A percentile compares a stretch with the other conserved stretches of the same genome.
phyloP scores from a whole-genome alignment of 1,140 invertebrate species.

The Plectrocnemia conspersa region DNA sequence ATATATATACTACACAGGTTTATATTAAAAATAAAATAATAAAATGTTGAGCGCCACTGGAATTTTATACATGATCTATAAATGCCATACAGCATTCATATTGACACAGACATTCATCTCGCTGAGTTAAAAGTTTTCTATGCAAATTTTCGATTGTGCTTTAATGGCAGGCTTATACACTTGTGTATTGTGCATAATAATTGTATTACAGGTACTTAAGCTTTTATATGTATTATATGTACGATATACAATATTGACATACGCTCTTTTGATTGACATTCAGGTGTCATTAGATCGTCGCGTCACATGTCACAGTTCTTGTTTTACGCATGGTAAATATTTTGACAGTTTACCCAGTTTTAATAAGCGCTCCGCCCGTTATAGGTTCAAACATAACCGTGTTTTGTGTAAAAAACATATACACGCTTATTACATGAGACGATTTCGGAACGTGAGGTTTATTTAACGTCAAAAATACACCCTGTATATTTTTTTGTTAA shows the following conservation, averaged over 20 bases:
- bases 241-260: too few species aligned
- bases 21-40: not conserved
- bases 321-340: slow-evolving; percentile 28
- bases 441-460: too few species aligned
- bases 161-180: too few species aligned
- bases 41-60: not conserved
- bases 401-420: slow-evolving; percentile 19
- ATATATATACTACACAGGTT: not conserved
- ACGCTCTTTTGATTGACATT: slow-evolving; percentile 21
- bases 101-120: slow-evolving; percentile 30
- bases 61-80: slow-evolving; percentile 8
- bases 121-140: slow-evolving; percentile 27
- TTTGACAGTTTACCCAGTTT: slow-evolving; percentile 27
- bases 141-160: slow-evolving; percentile 29
- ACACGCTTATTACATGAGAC: slow-evolving; percentile 29
- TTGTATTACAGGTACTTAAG: too few species aligned
- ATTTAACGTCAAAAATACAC: too few species aligned
- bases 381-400: slow-evolving; percentile 19
- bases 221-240: too few species aligned
- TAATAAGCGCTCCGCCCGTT: slow-evolving; percentile 15
- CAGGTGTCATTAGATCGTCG: not conserved
- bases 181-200: too few species aligned
- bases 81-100: slow-evolving; percentile 15
- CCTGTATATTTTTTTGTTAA: too few species aligned
- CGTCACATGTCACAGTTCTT: slow-evolving; percentile 16